phyloP scores from a whole-genome alignment of 1,140 invertebrate genomes.

The Bombus affinis region DNA sequence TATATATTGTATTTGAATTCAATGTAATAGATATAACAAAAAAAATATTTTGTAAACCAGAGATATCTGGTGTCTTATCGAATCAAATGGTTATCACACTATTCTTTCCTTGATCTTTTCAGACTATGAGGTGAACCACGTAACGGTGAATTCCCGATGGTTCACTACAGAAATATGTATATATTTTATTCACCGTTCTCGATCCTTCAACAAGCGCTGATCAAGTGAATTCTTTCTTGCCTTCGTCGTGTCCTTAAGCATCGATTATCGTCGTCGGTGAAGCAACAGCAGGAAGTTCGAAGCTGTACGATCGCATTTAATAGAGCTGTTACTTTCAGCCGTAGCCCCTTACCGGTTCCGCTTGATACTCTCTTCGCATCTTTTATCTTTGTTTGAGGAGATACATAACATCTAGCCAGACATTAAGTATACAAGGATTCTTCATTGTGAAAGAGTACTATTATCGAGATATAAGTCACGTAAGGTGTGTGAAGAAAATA shows the following conservation, averaged over 20 bases:
- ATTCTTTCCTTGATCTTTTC: conserved; percentile 9
- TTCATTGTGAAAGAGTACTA: not conserved
- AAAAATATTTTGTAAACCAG: not conserved
- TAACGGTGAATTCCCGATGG: conserved; percentile 33
- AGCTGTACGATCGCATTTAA: not conserved
- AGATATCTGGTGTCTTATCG: conserved; percentile 55
- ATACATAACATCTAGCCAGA: not conserved
- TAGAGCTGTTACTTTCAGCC: conserved; percentile 9
- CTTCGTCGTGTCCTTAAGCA: too few species aligned
- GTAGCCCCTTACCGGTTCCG: not conserved
- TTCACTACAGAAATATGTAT: conserved; percentile 8
- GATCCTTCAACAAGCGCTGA: not conserved
- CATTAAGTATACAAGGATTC: not conserved
- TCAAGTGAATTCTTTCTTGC: not conserved
- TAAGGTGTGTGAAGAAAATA: not conserved
- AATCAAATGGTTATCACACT: conserved; percentile 25
- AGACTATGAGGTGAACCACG: conserved; percentile 24
- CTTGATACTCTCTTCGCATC: not conserved
- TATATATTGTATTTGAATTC: too few species aligned
- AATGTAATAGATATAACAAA: too few species aligned
- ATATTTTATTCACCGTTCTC: conserved; percentile 2
- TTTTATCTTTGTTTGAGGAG: not conserved
- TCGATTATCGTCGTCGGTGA: not conserved
- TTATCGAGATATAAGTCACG: not conserved
- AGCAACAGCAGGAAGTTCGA: too few species aligned